Conservation (phyloP, 2,797 vertebrate genomes). For the Eospalax fontanierii region DNA sequence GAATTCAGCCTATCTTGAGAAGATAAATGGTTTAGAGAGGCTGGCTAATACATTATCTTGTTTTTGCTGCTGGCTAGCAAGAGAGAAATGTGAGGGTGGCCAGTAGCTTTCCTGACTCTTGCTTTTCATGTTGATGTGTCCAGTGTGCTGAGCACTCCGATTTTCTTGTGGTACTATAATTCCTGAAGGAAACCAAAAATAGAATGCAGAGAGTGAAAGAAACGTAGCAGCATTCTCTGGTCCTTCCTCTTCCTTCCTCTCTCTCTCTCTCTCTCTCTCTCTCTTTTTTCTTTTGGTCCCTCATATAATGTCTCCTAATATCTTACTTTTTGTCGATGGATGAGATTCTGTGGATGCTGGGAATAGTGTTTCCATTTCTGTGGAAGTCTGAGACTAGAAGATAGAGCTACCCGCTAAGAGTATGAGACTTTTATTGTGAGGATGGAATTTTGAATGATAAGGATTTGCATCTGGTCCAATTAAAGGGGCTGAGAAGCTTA, state of each 20-base stretch:
- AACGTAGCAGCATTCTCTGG: not conserved
- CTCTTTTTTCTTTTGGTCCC: too few relatives aligned
- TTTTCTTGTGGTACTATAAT: constrained; percentile 45
- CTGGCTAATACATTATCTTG: constrained; percentile 72
- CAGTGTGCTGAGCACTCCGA: constrained; percentile 13
- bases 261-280: constrained; percentile 45
- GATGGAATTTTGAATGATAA: constrained; percentile 29
- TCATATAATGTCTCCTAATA: not conserved
- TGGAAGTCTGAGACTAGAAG: not conserved
- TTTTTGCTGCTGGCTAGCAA: constrained; percentile 68
- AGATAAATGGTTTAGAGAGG: constrained; percentile 63
- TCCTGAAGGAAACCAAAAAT: constrained; percentile 68
- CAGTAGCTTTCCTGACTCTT: constrained; percentile 57
- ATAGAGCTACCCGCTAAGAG: constrained; percentile 17
- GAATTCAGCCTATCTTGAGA: constrained; percentile 58
- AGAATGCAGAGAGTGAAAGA: constrained; percentile 53
- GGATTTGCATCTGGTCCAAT: constrained; percentile 14
- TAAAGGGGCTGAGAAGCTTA: not conserved
- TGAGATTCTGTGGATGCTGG: not conserved
- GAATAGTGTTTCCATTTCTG: not conserved
- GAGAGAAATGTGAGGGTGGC: constrained; percentile 1
- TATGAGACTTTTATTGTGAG: constrained; percentile 5
- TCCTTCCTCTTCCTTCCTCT: constrained; percentile 3
- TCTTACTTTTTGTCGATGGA: not conserved
- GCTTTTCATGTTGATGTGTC: constrained; percentile 61